Evolutionary conservation across 2,113 vertebrate species (phyloP), one percentile per base, ranked within the genome.

Genomic region (Corythoichthys intestinalis): DNA sequence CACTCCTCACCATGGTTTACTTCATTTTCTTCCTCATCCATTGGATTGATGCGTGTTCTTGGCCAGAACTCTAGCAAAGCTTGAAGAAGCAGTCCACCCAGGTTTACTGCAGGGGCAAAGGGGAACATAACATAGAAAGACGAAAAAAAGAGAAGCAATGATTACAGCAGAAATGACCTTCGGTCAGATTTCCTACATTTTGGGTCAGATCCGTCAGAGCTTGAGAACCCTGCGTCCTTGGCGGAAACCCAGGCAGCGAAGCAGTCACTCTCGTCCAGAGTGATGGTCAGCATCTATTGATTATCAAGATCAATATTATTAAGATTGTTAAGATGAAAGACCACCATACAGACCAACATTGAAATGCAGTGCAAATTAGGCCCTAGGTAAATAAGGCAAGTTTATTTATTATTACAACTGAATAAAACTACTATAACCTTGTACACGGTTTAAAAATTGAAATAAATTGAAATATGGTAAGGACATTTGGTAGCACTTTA

Each of bases 171-270:
- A 47, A 47, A 47, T 47, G 20, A 14, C 44, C 12, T 63, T 61
- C 5, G 48, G 20, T 34, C 38, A 15, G 13, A 62, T n/a, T 3
- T 90, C 94, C 88, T 89, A 98, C 97, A 67, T 89, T 99, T 99
- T 70, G 97, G 97, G 86, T 99, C 97, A 0, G 97, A 98, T 46
- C 97, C 97, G 67, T 99, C 97, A 0, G 95, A 93, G 82, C 95
- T 98, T 72, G 93, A 96, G 86, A 99, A 99, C 6, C 97, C 96
- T 6, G 97, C 96, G 52, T 98, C 97, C 83, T 98, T 99, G 66
- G 97, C 97, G 39, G 97, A 98, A 46, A 99, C 97, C 97, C 97
- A 99, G 52, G 97, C 97, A 66, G 97, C 96, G 70, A 99, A 99
- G 81, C 97, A 99, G 89, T 99, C 97, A 37, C 96, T 98, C 89